These are phyloP conservation scores for Drosophila mulleri DNA, from an alignment of 2,888 invertebrate species.

Conservation along the genomic window DNA sequence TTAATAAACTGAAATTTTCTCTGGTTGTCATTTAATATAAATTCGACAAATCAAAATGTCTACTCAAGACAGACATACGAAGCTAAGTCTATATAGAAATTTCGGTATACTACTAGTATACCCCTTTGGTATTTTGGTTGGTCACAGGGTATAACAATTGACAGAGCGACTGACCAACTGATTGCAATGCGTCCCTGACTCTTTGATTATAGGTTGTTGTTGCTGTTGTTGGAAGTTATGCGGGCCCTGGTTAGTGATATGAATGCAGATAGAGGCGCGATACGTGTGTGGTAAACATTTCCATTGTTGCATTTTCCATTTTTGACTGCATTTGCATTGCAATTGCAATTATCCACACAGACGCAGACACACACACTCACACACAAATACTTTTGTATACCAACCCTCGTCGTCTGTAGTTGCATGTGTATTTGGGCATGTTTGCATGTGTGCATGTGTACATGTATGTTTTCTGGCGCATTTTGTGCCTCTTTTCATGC, in stretches of 20 bases:
- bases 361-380: slow-evolving; percentile 7
- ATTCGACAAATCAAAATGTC: no score
- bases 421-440: slow-evolving; percentile 7
- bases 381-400: not conserved
- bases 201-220: slow-evolving; percentile 50
- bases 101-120: not conserved
- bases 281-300: slow-evolving; percentile 35
- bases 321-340: slow-evolving; percentile 46
- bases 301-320: slow-evolving; percentile 48
- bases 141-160: slow-evolving; percentile 17
- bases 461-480: slow-evolving; percentile 23
- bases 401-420: not conserved
- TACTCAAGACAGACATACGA: no score
- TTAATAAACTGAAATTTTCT: no score
- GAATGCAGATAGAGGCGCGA: slow-evolving; percentile 29
- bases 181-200: slow-evolving; percentile 51
- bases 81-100: no score
- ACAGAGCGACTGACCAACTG: slow-evolving; percentile 47
- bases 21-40: no score
- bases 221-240: slow-evolving; percentile 40
- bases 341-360: slow-evolving; percentile 33
- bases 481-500: slow-evolving; percentile 66
- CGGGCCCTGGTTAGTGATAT: slow-evolving; percentile 40
- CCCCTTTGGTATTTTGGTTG: not conserved
- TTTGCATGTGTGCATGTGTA: not conserved